Conservation (phyloP, 2,797 vertebrate species). For the Pantherophis vulpinus region DNA sequence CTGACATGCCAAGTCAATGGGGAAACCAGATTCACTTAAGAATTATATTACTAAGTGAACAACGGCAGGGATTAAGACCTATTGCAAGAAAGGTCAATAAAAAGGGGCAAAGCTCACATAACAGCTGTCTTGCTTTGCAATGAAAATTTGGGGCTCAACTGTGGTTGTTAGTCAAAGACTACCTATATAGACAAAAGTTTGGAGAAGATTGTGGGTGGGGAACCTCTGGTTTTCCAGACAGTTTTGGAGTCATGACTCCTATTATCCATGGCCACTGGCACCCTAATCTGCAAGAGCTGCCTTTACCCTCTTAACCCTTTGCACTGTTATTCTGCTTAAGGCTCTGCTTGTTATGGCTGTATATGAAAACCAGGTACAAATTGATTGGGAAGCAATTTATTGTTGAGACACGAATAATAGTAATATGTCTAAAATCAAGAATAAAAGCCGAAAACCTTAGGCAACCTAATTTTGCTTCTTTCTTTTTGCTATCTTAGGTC, state of each 20-base stretch:
- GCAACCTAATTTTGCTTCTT: conserved; percentile 38
- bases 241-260: background rate
- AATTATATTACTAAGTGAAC: background rate
- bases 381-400: conserved; percentile 54
- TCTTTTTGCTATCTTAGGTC: conserved; percentile 31
- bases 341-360: conserved; percentile 14
- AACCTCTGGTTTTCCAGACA: background rate
- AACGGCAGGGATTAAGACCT: background rate
- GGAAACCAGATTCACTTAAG: background rate
- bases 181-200: background rate
- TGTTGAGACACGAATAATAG: conserved; percentile 50
- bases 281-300: background rate
- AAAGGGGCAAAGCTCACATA: background rate
- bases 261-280: background rate
- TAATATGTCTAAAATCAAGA: conserved; percentile 49
- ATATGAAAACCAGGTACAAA: conserved; percentile 57
- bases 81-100: background rate
- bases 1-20: background rate
- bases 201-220: background rate
- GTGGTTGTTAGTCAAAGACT: background rate
- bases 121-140: background rate
- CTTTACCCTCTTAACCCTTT: background rate
- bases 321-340: background rate
- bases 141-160: background rate
- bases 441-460: conserved; percentile 49